Evolutionary conservation across 2,797 vertebrate species (phyloP).

Genomic region (Crax fasciolata): DNA sequence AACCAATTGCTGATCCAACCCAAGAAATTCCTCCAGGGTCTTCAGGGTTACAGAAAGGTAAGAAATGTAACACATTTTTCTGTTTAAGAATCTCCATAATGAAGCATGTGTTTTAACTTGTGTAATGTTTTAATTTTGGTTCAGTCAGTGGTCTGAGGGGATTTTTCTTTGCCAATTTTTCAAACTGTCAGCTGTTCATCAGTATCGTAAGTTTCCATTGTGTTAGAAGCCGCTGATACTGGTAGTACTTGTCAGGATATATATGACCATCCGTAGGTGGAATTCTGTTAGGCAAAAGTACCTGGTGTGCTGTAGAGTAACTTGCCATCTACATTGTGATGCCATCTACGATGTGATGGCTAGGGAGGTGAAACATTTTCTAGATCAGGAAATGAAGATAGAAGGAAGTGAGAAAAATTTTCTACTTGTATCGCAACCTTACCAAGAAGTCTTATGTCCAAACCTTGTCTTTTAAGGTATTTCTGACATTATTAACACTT

Average conservation of each 20-base stretch:
- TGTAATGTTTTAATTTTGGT: not conserved
- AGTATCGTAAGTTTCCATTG: accelerated
- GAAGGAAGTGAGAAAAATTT: not conserved
- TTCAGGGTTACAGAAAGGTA: slow-evolving; percentile 81
- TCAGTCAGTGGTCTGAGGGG: not conserved
- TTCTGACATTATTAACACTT: not conserved
- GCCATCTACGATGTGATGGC: not conserved
- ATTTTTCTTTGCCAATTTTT: not conserved
- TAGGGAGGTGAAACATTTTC: not conserved
- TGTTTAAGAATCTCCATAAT: not conserved
- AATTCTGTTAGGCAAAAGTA: not conserved
- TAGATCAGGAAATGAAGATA: not conserved
- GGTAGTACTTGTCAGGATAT: not conserved
- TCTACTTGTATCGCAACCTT: not conserved
- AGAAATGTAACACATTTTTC: not conserved
- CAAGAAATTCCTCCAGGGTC: slow-evolving; percentile 84
- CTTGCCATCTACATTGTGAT: not conserved
- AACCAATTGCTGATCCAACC: slow-evolving; percentile 83
- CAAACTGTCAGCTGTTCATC: not conserved
- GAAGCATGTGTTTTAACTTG: not conserved
- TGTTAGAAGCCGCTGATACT: not conserved
- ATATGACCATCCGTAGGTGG: not conserved
- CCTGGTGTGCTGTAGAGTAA: not conserved
- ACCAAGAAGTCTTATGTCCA: not conserved
- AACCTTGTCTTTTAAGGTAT: not conserved